Conservation (phyloP, 2,113 vertebrate genomes). For the Lagopus muta region DNA sequence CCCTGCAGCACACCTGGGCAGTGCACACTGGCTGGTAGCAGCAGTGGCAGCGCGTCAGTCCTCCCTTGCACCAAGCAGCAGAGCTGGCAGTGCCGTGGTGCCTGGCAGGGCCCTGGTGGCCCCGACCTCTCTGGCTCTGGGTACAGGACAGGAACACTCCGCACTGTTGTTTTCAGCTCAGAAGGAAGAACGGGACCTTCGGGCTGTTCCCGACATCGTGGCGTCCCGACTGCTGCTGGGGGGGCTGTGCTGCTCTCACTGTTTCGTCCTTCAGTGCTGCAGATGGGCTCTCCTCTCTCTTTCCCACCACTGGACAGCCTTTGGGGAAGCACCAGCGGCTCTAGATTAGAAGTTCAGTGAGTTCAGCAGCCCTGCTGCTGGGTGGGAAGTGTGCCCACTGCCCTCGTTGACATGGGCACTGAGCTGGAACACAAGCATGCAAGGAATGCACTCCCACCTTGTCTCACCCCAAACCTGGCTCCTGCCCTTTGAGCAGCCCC, state of each 20-base stretch:
- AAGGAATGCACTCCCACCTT: background rate
- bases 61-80: fast-evolving
- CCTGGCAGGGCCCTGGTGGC: background rate
- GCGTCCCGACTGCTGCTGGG: fast-evolving
- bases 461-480: background rate
- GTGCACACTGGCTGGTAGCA: background rate
- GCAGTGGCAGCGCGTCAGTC: background rate
- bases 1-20: fast-evolving
- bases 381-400: background rate
- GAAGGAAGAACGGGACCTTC: constrained; percentile 43
- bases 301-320: background rate
- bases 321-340: background rate
- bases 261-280: background rate
- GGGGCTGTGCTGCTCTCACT: fast-evolving
- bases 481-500: background rate
- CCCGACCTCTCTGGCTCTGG: constrained; percentile 39
- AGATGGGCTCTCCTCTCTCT: background rate
- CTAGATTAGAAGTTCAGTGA: background rate
- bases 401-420: background rate
- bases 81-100: constrained; percentile 4
- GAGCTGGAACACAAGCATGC: background rate
- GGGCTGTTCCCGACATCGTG: background rate
- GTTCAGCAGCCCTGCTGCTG: background rate
- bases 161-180: constrained; percentile 35
- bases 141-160: constrained; percentile 22